A percentile compares a stretch with the other conserved stretches of the same genome.
These are phyloP conservation scores for Poeciliopsis turneri DNA, from an alignment of 2,797 vertebrate genomes.

Conservation along the genomic window DNA sequence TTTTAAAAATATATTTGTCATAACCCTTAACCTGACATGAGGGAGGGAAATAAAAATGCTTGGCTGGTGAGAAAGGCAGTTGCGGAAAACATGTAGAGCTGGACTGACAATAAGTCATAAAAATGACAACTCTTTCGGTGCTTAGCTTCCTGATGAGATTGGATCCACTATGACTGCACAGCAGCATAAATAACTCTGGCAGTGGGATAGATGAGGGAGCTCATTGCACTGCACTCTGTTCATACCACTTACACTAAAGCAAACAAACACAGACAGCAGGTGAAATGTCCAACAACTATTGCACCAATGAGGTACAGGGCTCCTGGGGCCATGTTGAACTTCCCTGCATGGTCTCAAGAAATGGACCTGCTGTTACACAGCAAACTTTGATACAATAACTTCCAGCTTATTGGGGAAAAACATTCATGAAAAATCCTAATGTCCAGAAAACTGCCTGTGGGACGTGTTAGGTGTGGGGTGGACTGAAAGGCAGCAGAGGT, in stretches of 20 bases:
- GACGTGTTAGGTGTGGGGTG: slow-evolving; percentile 25
- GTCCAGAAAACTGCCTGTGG: not conserved
- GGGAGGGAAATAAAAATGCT: slow-evolving; percentile 30
- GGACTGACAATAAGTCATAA: slow-evolving; percentile 54
- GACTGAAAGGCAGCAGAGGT: slow-evolving; percentile 35
- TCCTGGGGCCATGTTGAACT: slow-evolving; percentile 38
- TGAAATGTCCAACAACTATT: slow-evolving; percentile 49
- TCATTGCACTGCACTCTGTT: slow-evolving; percentile 55
- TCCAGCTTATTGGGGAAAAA: not conserved
- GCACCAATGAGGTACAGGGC: slow-evolving; percentile 18
- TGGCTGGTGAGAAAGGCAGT: slow-evolving; percentile 14
- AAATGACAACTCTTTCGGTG: slow-evolving; percentile 54
- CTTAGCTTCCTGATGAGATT: slow-evolving; percentile 48
- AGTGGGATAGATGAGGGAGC: slow-evolving; percentile 56
- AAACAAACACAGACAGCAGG: slow-evolving; percentile 55
- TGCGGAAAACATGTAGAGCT: slow-evolving; percentile 25
- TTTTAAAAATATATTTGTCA: slow-evolving; percentile 28
- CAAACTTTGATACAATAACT: slow-evolving; percentile 10
- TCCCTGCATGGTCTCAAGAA: slow-evolving; percentile 13
- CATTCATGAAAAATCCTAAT: not conserved
- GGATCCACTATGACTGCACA: slow-evolving; percentile 58
- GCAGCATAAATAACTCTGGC: slow-evolving; percentile 65
- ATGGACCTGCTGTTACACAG: slow-evolving; percentile 10
- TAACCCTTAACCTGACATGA: not conserved
- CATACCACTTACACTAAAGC: slow-evolving; percentile 49